These are phyloP conservation scores for Ptychodera flava DNA, from an alignment of 35 echinoderm and acorn worm genomes.

Conservation along the genomic window DNA sequence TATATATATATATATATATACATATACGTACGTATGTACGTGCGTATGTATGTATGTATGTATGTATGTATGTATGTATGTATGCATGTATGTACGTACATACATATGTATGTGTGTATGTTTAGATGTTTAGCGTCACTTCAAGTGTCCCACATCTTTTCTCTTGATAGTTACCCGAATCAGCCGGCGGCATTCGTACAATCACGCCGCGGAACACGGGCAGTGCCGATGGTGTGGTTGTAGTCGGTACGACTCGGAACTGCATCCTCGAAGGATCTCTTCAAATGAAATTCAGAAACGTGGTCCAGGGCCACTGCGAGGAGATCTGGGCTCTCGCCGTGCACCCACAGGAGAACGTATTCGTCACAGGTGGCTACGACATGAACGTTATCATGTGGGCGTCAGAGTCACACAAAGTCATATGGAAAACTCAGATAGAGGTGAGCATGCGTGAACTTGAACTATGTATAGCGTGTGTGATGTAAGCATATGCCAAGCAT, in stretches of 20 bases:
- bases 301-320: conserved; percentile 65
- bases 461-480: too few relatives aligned
- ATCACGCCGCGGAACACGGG: conserved; percentile 60
- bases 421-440: conserved; percentile 80
- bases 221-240: conserved; percentile 62
- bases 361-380: conserved; percentile 77
- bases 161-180: conserved; percentile 69
- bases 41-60: too few relatives aligned
- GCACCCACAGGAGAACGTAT: conserved; percentile 59
- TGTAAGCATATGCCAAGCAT: too few relatives aligned
- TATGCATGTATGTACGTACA: too few relatives aligned
- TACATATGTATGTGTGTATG: too few relatives aligned
- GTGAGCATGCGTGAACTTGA: too few relatives aligned
- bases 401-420: conserved; percentile 60
- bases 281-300: conserved; percentile 68
- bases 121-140: too few relatives aligned
- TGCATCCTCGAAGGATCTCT: conserved; percentile 68
- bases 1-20: too few relatives aligned
- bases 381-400: conserved; percentile 64
- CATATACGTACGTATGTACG: too few relatives aligned
- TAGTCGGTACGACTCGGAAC: conserved; percentile 73
- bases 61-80: too few relatives aligned
- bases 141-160: background rate
- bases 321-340: conserved; percentile 79
- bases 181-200: conserved; percentile 76